Evolutionary conservation across 2,113 vertebrate genomes (phyloP).

Genomic region (pig (Sus scrofa)): T2T-Sscrofa CM000827.6:62744001-62744500

Average conservation of each 20-base stretch:
- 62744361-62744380: background rate
- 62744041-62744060: background rate
- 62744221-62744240: background rate
- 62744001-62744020: background rate
- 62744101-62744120: background rate
- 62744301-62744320: background rate
- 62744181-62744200: background rate
- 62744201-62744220: background rate
- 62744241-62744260: background rate
- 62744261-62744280: background rate
- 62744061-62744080: background rate
- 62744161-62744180: background rate
- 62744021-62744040: background rate
- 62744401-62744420: background rate
- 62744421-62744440: no score
- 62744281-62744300: background rate
- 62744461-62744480: no score
- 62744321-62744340: background rate
- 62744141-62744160: background rate
- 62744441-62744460: no score
- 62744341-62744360: background rate
- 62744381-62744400: background rate
- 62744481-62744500: no score
- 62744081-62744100: no score
- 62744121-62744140: background rate